These are phyloP conservation scores for Penaeus monodon DNA, from an alignment of 2,888 invertebrate species.

Conservation along the genomic window DNA sequence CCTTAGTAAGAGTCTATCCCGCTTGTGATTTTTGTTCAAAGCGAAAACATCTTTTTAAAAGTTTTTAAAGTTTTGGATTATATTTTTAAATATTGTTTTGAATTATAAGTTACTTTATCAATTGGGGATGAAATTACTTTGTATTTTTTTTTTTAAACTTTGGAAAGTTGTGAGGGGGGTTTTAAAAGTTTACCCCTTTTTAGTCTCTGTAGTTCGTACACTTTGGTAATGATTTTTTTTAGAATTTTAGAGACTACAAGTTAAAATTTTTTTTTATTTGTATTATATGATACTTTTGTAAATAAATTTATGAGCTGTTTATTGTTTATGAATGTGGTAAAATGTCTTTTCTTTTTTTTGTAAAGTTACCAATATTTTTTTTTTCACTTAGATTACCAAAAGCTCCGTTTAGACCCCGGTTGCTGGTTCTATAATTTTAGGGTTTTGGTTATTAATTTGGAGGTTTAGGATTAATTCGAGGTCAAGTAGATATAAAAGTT, in stretches of 20 bases:
- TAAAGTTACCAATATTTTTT: constrained; percentile 11
- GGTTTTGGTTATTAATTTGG: constrained; percentile 81
- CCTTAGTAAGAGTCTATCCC: background rate
- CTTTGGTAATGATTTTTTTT: too few relatives aligned
- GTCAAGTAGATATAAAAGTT: constrained; percentile 79
- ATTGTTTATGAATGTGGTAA: too few relatives aligned
- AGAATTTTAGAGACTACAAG: background rate
- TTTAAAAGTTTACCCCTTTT: background rate
- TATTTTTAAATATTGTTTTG: background rate
- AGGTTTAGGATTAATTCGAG: constrained; percentile 78
- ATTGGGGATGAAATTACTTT: background rate
- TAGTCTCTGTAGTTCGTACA: background rate
- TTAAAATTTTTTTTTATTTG: background rate
- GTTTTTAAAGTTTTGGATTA: background rate
- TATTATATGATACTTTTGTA: too few relatives aligned
- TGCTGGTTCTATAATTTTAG: constrained; percentile 76
- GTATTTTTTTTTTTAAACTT: background rate
- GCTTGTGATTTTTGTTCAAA: background rate
- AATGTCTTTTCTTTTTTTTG: background rate
- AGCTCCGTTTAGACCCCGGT: background rate
- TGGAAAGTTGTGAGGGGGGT: constrained; percentile 2
- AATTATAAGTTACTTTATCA: background rate
- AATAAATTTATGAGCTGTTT: too few relatives aligned
- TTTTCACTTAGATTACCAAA: constrained; percentile 18
- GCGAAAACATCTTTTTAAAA: background rate